Conservation (phyloP, 2,888 invertebrate species). For the Stenotaenia linearis region DNA sequence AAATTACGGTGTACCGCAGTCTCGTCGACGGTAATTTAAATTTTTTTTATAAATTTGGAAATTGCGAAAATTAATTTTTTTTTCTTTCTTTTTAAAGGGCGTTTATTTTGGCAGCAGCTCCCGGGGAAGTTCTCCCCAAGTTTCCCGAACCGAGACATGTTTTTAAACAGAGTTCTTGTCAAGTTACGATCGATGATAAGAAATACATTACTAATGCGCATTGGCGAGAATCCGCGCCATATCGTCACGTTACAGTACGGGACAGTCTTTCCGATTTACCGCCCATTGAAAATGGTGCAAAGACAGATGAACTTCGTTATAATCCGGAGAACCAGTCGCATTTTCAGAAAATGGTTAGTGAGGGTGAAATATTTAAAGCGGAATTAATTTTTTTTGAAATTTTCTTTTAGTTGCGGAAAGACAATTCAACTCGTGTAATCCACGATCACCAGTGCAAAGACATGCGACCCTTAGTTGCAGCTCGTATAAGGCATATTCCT, state of each 20-base stretch:
- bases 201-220: constrained; percentile 53
- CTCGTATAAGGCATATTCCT: constrained; percentile 69
- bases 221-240: constrained; percentile 65
- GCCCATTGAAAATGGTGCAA: constrained; percentile 65
- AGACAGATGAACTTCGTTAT: constrained; percentile 63
- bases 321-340: constrained; percentile 64
- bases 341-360: constrained; percentile 59
- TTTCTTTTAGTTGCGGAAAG: constrained; percentile 55
- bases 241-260: constrained; percentile 68
- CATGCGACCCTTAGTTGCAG: constrained; percentile 72
- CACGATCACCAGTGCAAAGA: constrained; percentile 77
- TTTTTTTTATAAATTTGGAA: neutral
- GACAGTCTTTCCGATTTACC: constrained; percentile 80
- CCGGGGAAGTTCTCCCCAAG: constrained; percentile 64
- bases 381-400: neutral
- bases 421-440: constrained; percentile 55
- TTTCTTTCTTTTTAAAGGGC: constrained; percentile 48
- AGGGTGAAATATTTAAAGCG: neutral
- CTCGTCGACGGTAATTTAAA: constrained; percentile 57
- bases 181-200: constrained; percentile 58
- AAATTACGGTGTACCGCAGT: constrained; percentile 77
- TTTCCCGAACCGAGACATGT: constrained; percentile 76
- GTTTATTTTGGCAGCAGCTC: constrained; percentile 74
- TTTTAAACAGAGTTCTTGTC: constrained; percentile 64
- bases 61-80: neutral